These are phyloP conservation scores for Rhinolophus ferrumequinum DNA, from an alignment of 2,113 vertebrate species.

Conservation along the genomic window DNA sequence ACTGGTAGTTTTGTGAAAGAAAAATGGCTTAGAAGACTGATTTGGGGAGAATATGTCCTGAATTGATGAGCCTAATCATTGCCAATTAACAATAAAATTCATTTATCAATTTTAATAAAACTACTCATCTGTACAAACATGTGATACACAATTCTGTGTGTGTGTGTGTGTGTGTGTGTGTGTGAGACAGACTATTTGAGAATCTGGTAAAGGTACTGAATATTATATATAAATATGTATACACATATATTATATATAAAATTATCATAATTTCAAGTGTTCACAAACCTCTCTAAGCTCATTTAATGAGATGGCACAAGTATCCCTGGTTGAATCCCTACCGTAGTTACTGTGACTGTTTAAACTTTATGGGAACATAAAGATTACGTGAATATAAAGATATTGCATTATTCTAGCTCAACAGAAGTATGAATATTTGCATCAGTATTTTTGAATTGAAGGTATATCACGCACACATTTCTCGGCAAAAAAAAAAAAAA, in stretches of 20 bases:
- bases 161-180: background rate
- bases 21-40: background rate
- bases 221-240: background rate
- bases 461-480: background rate
- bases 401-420: background rate
- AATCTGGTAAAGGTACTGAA: background rate
- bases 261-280: background rate
- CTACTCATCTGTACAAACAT: background rate
- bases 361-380: background rate
- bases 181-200: background rate
- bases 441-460: background rate
- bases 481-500: background rate
- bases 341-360: background rate
- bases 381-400: background rate
- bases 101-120: conserved; percentile 14
- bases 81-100: background rate
- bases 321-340: background rate
- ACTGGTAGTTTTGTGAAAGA: background rate
- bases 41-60: background rate
- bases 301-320: background rate
- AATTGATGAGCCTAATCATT: background rate
- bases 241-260: background rate
- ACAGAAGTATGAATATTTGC: background rate
- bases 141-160: background rate
- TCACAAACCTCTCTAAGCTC: background rate